A percentile compares a stretch with the other conserved stretches of the same genome.
These are phyloP conservation scores for Callimorpha dominula DNA, from an alignment of 2,888 invertebrate species.

Conservation along the genomic window DNA sequence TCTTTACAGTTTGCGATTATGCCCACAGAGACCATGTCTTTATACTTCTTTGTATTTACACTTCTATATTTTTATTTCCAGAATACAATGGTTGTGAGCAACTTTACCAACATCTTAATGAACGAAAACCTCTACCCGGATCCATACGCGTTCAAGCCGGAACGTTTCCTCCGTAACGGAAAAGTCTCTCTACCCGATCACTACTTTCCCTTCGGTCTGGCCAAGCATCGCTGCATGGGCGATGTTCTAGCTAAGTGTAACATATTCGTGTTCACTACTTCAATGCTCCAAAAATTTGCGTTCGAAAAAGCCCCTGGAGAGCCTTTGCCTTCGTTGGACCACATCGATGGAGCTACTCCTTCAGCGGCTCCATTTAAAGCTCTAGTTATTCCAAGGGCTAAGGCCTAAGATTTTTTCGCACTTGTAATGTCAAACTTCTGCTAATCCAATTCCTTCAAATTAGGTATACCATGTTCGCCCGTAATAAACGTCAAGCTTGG, in stretches of 20 bases:
- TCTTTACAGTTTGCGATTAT: background rate
- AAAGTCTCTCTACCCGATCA: slow-evolving; percentile 89
- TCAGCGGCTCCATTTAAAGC: slow-evolving; percentile 91
- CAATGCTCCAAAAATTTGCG: slow-evolving; percentile 91
- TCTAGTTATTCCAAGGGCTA: slow-evolving; percentile 79
- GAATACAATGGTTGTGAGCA: slow-evolving; percentile 93
- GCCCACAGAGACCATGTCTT: background rate
- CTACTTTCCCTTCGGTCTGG: slow-evolving; percentile 92
- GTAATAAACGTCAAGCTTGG: background rate
- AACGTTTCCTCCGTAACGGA: slow-evolving; percentile 89
- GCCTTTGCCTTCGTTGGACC: slow-evolving; percentile 88
- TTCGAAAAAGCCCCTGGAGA: slow-evolving; percentile 89
- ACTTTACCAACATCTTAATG: slow-evolving; percentile 91
- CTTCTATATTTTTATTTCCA: slow-evolving; percentile 59
- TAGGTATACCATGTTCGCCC: too few species aligned
- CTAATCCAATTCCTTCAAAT: too few species aligned
- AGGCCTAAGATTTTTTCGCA: too few species aligned
- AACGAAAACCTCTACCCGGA: slow-evolving; percentile 89
- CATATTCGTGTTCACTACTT: slow-evolving; percentile 91
- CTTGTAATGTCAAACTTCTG: background rate
- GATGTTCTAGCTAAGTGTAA: slow-evolving; percentile 92
- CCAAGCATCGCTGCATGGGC: slow-evolving; percentile 94
- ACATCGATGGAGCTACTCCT: slow-evolving; percentile 93
- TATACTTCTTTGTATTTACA: background rate
- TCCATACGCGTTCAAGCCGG: slow-evolving; percentile 91